These are phyloP conservation scores for Herpailurus yagouaroundi DNA, from an alignment of 2,113 vertebrate species.

Conservation along the genomic window DNA sequence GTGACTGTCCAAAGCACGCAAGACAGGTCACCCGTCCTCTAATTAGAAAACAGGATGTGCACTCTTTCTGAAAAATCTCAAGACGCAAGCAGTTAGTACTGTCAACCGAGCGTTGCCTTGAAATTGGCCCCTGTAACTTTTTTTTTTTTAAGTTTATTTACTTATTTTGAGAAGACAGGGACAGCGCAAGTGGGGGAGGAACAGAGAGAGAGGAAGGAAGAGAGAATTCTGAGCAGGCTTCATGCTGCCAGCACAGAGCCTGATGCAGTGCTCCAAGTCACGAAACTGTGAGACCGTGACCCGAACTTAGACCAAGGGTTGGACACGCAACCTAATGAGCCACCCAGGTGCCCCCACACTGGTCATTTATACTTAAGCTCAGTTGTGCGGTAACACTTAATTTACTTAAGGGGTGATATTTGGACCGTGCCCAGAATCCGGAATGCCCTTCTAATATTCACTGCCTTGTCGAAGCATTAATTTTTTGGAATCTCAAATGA, in stretches of 20 bases:
- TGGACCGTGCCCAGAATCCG: no score
- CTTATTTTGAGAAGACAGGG: no score
- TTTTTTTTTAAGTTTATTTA: no score
- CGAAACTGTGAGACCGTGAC: no score
- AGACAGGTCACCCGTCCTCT: not conserved
- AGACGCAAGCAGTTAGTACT: not conserved
- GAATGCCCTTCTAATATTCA: not conserved
- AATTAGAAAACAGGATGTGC: not conserved
- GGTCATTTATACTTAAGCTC: not conserved
- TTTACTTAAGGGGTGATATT: not conserved
- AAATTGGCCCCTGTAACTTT: not conserved
- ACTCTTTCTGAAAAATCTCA: not conserved
- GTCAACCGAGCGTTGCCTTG: not conserved
- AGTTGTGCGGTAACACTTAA: not conserved
- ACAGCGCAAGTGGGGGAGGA: no score
- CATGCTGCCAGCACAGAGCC: no score
- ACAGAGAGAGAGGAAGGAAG: no score
- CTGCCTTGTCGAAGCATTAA: not conserved
- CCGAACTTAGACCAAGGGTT: no score
- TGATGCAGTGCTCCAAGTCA: no score
- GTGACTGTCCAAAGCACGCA: not conserved
- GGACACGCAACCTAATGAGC: no score
- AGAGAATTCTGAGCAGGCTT: no score
- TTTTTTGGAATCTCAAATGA: not conserved
- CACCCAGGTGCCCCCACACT: not conserved